Conservation (phyloP, 2,888 invertebrate species). For the Empis livida region DNA sequence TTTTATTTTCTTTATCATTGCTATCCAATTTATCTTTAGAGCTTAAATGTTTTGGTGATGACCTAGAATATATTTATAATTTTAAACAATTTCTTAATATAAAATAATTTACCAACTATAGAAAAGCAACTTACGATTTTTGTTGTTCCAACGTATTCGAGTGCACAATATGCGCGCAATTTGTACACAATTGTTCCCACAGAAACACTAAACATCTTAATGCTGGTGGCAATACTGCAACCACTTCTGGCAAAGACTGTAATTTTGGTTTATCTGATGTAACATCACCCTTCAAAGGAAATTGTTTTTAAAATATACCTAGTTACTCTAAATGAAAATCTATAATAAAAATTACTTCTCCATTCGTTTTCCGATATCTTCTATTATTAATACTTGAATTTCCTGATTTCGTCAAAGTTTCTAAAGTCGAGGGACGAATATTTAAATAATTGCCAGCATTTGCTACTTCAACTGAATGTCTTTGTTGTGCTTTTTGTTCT, state of each 20-base stretch:
- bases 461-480: constrained; percentile 81
- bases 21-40: constrained; percentile 15
- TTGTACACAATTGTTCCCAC: constrained; percentile 74
- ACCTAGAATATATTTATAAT: neutral
- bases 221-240: constrained; percentile 74
- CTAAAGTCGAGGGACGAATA: constrained; percentile 65
- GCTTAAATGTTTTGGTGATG: constrained; percentile 9
- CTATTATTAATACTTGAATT: constrained; percentile 67
- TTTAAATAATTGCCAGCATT: constrained; percentile 59
- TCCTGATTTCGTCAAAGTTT: constrained; percentile 62
- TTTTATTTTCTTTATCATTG: constrained; percentile 27
- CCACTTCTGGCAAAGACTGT: constrained; percentile 37
- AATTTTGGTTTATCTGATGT: constrained; percentile 23
- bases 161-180: constrained; percentile 48
- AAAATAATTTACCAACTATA: neutral
- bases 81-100: neutral
- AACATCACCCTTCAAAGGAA: constrained; percentile 9
- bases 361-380: constrained; percentile 38
- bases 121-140: constrained; percentile 14
- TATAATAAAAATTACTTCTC: constrained; percentile 11
- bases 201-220: constrained; percentile 74
- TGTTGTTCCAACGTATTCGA: constrained; percentile 29
- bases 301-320: neutral
- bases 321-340: too few species aligned
- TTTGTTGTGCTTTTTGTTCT: constrained; percentile 54